phyloP scores from a whole-genome alignment of 2,888 invertebrate genomes.

The Troides aeacus region DNA sequence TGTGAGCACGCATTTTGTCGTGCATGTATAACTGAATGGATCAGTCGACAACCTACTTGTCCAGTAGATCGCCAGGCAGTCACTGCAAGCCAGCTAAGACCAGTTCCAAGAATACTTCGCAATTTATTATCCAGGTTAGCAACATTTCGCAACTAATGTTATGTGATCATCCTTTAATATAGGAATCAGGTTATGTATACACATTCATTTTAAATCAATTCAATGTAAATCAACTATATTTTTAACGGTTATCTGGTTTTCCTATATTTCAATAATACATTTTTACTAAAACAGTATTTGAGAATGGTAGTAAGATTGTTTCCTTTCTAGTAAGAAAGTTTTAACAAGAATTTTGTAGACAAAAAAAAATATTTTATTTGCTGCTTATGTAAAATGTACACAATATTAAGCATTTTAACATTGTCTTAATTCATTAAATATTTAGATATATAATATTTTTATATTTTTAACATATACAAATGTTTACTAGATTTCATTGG shows the following conservation, averaged over 20 bases:
- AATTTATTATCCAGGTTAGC: conserved; percentile 89
- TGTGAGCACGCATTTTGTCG: conserved; percentile 98
- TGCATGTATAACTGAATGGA: conserved; percentile 96
- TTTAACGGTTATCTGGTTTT: background rate
- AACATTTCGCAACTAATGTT: conserved; percentile 36
- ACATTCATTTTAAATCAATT: conserved; percentile 3
- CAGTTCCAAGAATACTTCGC: conserved; percentile 95
- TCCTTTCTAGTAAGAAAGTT: background rate
- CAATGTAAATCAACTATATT: too few species aligned
- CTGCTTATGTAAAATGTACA: too few species aligned
- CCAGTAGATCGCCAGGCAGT: conserved; percentile 96
- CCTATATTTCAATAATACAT: background rate
- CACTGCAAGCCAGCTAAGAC: conserved; percentile 92
- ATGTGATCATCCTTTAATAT: conserved; percentile 31
- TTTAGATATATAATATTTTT: background rate
- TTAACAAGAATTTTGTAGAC: background rate
- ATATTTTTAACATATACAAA: too few species aligned
- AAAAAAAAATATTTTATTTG: background rate
- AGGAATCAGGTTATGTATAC: conserved; percentile 30
- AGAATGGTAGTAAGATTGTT: background rate
- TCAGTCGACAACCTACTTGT: conserved; percentile 95
- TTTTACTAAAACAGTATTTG: background rate
- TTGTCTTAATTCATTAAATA: background rate
- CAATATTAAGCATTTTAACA: too few species aligned
- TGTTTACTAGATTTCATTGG: too few species aligned